Percentiles rank a stretch among this genome's conserved stretches.
These are phyloP conservation scores for Marronus borbonicus DNA, from an alignment of 2,888 invertebrate species.

Conservation along the genomic window DNA sequence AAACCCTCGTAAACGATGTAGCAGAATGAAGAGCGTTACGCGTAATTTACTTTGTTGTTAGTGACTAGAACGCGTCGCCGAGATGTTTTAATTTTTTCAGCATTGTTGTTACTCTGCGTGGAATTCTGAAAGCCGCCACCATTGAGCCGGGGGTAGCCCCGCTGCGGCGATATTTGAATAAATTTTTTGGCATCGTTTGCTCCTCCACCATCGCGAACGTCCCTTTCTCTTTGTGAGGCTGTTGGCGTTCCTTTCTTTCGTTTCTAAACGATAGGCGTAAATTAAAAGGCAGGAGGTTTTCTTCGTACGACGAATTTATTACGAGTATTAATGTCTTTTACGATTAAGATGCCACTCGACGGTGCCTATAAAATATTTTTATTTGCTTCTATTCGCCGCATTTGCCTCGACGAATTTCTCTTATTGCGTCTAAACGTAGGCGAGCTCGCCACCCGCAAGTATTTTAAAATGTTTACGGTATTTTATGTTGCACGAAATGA, in stretches of 20 bases:
- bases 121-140: not conserved
- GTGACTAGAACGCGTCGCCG: constrained; percentile 54
- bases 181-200: constrained; percentile 17
- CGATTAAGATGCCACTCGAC: constrained; percentile 41
- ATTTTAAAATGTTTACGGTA: constrained; percentile 19
- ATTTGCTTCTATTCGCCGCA: constrained; percentile 35
- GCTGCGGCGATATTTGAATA: constrained; percentile 36
- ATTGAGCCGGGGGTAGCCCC: not conserved
- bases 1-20: constrained; percentile 64
- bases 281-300: constrained; percentile 44
- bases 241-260: constrained; percentile 12
- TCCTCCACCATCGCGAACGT: not conserved
- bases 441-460: not conserved
- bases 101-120: constrained; percentile 2
- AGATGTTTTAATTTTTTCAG: constrained; percentile 46
- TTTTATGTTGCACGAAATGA: constrained; percentile 17
- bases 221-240: constrained; percentile 14
- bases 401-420: constrained; percentile 17
- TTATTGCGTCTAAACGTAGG: constrained; percentile 15
- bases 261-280: constrained; percentile 39
- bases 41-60: constrained; percentile 61
- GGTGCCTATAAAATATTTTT: constrained; percentile 45
- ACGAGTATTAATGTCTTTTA: constrained; percentile 38
- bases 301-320: constrained; percentile 43
- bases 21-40: constrained; percentile 65